A percentile compares a stretch with the other conserved stretches of the same genome.
phyloP scores from a whole-genome alignment of 1,140 invertebrate species.

The Bombus polaris region DNA sequence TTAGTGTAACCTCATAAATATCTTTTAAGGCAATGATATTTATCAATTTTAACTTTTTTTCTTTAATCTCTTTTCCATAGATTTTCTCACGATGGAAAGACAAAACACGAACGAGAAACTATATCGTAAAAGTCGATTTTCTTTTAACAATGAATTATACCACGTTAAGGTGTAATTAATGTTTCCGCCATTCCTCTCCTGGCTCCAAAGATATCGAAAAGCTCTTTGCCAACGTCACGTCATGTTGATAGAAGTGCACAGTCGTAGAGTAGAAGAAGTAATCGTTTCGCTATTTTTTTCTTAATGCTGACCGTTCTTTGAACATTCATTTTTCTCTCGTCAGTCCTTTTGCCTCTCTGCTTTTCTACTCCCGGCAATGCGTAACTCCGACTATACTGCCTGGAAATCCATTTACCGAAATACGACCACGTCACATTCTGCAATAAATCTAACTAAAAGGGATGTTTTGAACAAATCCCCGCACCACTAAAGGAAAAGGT shows the following conservation, averaged over 20 bases:
- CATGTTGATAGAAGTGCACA: not conserved
- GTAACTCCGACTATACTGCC: not conserved
- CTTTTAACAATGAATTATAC: not conserved
- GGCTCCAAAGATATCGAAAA: not conserved
- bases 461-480: constrained; percentile 29
- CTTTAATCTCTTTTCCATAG: too few relatives aligned
- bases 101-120: not conserved
- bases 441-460: constrained; percentile 37
- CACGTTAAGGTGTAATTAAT: not conserved
- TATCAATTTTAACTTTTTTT: not conserved
- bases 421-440: constrained; percentile 20
- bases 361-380: not conserved
- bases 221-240: not conserved
- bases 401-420: constrained; percentile 58
- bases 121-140: not conserved
- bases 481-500: constrained; percentile 10
- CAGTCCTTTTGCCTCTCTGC: not conserved
- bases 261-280: not conserved
- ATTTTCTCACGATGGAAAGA: not conserved
- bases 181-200: not conserved
- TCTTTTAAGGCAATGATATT: not conserved
- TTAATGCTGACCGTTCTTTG: not conserved
- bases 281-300: constrained; percentile 9
- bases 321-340: constrained; percentile 20
- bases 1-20: not conserved